A percentile compares a stretch with the other conserved stretches of the same genome.
Evolutionary conservation across 2,888 invertebrate species (phyloP).

Genomic region (Ormyrus rosae): DNA sequence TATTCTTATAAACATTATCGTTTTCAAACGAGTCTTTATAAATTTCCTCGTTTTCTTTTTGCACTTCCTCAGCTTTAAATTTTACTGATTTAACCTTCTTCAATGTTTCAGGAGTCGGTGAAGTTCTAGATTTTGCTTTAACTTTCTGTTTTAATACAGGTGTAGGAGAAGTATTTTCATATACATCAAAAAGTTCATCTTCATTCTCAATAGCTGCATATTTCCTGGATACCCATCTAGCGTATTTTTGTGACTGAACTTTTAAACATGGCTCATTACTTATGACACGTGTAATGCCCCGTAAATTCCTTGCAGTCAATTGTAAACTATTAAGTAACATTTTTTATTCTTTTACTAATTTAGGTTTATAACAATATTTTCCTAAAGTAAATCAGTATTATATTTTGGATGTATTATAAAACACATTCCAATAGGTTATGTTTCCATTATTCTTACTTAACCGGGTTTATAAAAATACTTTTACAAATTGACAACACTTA

Average conservation of each 20-base stretch:
- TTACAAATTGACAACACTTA: too few relatives aligned
- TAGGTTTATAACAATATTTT: conserved; percentile 5
- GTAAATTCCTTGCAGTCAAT: conserved; percentile 36
- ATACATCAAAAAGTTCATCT: conserved; percentile 70
- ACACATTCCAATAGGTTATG: conserved; percentile 46
- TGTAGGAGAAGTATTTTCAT: conserved; percentile 47
- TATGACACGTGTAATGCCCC: conserved; percentile 23
- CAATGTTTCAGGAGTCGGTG: conserved; percentile 73
- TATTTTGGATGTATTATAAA: background rate
- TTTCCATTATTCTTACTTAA: background rate
- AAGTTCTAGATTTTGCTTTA: background rate
- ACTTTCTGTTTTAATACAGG: conserved; percentile 7
- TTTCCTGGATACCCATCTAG: conserved; percentile 78
- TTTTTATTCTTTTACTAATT: conserved; percentile 16
- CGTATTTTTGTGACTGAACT: conserved; percentile 52
- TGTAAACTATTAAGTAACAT: conserved; percentile 50
- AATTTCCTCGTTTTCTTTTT: conserved; percentile 59
- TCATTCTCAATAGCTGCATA: conserved; percentile 78
- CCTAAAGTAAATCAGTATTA: background rate
- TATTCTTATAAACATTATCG: conserved; percentile 54
- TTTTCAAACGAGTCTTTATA: too few relatives aligned
- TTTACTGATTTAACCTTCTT: conserved; percentile 59
- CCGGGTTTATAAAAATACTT: too few relatives aligned
- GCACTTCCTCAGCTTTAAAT: conserved; percentile 73
- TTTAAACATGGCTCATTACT: conserved; percentile 19